Base-by-base conservation (phyloP, 2,797 vertebrate genomes). In the Sarcophilus harrisii region DNA sequence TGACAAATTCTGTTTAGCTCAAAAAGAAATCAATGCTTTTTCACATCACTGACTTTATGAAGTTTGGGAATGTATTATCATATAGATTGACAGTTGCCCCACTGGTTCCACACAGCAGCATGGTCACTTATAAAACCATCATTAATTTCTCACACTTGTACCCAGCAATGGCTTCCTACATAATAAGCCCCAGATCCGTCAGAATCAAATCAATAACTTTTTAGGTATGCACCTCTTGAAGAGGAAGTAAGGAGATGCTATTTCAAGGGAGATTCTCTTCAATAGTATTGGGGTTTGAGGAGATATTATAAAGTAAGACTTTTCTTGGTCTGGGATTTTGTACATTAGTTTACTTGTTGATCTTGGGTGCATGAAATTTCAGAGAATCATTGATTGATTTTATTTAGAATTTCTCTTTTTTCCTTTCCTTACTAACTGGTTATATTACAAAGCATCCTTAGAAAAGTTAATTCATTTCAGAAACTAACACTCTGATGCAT, bases 61-160 rank as follows among this genome's bases (percentile, higher is more conserved):
- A 99, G 98, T 99, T 98, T 98, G 96, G 98, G 98, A 98, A 98
- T 98, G 97, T 98, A 99, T 99, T 99, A 99, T 98, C 98, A 98
- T 99, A 99, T 98, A 99, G 98, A 99, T 99, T 99, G 99, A 98
- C 98, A 98, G 98, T 98, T 98, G 98, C 97, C 98, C 98, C 98
- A 96, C 98, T 96, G 97, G 96, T 98, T 99, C 98, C 98, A 96
- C 98, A 98, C 98, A 97, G 93, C 98, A 97, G 98, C 97, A 54
- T 98, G 98, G 98, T 98, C 97, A 96, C 98, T 98, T 97, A 97
- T 95, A 97, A 98, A 99, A 96, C 98, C 98, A 97, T 98, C 98
- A 98, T 99, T 99, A 99, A 99, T 98, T 99, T 98, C 98, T 99
- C 98, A 97, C 93, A 92, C 98, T 98, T 97, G 97, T 97, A 96